These are phyloP conservation scores for Chalcosyrphus nemorum DNA, from an alignment of 2,888 invertebrate species.

Conservation along the genomic window DNA sequence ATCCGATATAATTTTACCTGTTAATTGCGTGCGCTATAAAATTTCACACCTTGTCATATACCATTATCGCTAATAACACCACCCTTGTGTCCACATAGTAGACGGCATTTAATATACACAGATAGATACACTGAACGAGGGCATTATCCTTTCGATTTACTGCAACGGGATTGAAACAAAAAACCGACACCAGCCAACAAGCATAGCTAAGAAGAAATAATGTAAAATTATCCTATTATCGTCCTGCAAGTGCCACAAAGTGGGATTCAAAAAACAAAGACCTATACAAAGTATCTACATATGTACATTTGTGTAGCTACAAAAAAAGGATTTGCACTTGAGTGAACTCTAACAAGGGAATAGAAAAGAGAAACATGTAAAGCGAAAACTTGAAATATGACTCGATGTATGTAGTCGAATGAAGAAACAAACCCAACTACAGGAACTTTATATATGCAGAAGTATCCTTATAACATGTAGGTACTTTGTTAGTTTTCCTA, in stretches of 20 bases:
- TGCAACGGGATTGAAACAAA: slow-evolving; percentile 14
- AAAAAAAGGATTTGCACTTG: slow-evolving; percentile 55
- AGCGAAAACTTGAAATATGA: slow-evolving; percentile 3
- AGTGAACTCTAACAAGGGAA: slow-evolving; percentile 38
- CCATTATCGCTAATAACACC: slow-evolving; percentile 13
- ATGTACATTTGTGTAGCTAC: neutral
- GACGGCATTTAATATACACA: neutral
- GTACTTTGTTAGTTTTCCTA: neutral
- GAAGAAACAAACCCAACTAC: neutral
- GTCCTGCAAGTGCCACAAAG: slow-evolving; percentile 18
- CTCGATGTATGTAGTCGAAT: neutral
- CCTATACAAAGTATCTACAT: neutral
- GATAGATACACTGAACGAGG: slow-evolving; percentile 43
- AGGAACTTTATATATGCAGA: neutral
- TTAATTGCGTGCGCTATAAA: slow-evolving; percentile 52
- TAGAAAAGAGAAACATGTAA: neutral
- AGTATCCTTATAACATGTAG: neutral
- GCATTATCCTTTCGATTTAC: slow-evolving; percentile 45
- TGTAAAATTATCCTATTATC: slow-evolving; percentile 49
- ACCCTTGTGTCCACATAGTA: neutral
- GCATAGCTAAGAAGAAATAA: neutral
- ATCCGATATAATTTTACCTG: slow-evolving; percentile 19
- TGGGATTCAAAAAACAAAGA: slow-evolving; percentile 25
- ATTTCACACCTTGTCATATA: slow-evolving; percentile 53
- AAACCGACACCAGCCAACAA: neutral